These are phyloP conservation scores for Achroia grisella DNA, from an alignment of 1,140 invertebrate genomes.

Conservation along the genomic window DNA sequence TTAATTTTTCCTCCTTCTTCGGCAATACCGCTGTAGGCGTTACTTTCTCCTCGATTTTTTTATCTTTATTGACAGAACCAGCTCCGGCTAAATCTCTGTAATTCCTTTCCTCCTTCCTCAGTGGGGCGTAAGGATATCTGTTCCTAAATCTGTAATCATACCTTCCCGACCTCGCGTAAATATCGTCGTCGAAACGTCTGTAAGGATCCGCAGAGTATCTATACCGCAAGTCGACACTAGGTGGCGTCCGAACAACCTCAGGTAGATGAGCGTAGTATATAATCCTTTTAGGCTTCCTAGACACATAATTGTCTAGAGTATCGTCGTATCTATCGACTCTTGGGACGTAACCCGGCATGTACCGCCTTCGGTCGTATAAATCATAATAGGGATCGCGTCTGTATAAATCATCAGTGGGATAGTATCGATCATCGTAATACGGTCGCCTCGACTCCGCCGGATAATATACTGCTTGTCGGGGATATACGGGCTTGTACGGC, in stretches of 20 bases:
- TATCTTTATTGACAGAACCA: constrained; percentile 53
- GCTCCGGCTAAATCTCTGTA: constrained; percentile 61
- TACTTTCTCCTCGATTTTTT: constrained; percentile 62
- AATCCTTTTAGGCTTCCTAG: constrained; percentile 67
- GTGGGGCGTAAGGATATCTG: constrained; percentile 58
- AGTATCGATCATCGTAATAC: constrained; percentile 63
- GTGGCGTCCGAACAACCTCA: constrained; percentile 65
- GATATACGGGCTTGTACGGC: constrained; percentile 58
- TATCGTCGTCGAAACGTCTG: constrained; percentile 59
- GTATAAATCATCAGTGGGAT: constrained; percentile 53
- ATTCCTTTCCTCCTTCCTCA: constrained; percentile 63
- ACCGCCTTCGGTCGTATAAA: constrained; percentile 52
- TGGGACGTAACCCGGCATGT: constrained; percentile 46
- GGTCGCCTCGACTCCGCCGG: constrained; percentile 57
- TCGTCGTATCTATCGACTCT: constrained; percentile 66
- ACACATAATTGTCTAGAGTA: constrained; percentile 52
- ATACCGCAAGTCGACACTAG: constrained; percentile 61
- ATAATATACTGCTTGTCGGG: constrained; percentile 66
- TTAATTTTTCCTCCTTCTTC: constrained; percentile 57
- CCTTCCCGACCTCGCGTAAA: constrained; percentile 46
- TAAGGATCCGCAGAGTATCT: constrained; percentile 59
- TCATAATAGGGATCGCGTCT: constrained; percentile 58
- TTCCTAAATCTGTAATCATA: constrained; percentile 61
- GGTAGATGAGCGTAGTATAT: constrained; percentile 72
- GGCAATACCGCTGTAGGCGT: constrained; percentile 56